A percentile compares a stretch with the other conserved stretches of the same genome.
Evolutionary conservation across 92 coral and sea anemone genomes (phyloP).

Genomic region (Scolanthus callimorphus): DNA sequence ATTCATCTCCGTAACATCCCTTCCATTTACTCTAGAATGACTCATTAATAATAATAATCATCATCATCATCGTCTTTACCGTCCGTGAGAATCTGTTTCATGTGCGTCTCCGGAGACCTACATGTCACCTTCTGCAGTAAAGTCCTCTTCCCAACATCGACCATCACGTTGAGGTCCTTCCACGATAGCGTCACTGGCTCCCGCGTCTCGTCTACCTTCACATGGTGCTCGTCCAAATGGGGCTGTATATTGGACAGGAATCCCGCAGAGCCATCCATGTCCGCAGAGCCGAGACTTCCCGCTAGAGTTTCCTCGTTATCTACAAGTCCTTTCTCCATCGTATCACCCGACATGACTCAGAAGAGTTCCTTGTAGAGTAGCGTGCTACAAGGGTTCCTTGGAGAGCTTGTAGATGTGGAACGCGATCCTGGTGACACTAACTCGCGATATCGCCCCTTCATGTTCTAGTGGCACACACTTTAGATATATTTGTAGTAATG

Average conservation of each 20-base stretch:
- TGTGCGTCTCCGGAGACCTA: not conserved
- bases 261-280: not conserved
- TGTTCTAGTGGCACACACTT: too few relatives aligned
- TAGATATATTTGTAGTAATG: too few relatives aligned
- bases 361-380: too few relatives aligned
- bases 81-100: not conserved
- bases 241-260: not conserved
- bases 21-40: too few relatives aligned
- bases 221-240: not conserved
- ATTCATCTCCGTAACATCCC: too few relatives aligned
- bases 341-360: too few relatives aligned
- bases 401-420: too few relatives aligned
- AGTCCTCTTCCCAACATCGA: not conserved
- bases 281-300: not conserved
- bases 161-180: conserved; percentile 52
- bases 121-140: not conserved
- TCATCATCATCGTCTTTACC: too few relatives aligned
- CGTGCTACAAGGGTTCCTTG: too few relatives aligned
- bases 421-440: too few relatives aligned
- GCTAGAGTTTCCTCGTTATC: not conserved
- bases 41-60: too few relatives aligned
- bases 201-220: conserved; percentile 7
- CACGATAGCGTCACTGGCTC: conserved; percentile 29
- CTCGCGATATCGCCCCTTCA: too few relatives aligned
- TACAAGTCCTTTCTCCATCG: not conserved